Percentiles rank a stretch among this genome's conserved stretches.
phyloP scores from a whole-genome alignment of 2,113 vertebrate genomes.

The Python bivittatus region DNA sequence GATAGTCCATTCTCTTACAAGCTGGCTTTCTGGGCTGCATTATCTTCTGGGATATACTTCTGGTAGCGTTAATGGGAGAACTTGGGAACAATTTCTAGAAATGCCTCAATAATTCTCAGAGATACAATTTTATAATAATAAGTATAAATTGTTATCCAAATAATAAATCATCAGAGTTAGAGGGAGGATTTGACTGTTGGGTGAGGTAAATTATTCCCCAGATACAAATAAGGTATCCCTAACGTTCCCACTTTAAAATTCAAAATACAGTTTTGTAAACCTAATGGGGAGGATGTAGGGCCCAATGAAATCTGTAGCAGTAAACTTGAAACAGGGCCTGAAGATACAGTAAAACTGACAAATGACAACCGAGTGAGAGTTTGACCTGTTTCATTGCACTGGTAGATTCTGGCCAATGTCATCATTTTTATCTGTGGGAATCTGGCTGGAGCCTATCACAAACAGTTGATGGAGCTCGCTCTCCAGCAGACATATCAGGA shows the following conservation, averaged over 20 bases:
- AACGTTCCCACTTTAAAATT: neutral
- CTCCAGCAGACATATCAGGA: slow-evolving; percentile 95
- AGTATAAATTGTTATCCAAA: neutral
- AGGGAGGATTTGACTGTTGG: neutral
- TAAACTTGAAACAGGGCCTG: slow-evolving; percentile 11
- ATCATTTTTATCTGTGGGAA: slow-evolving; percentile 97
- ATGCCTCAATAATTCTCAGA: neutral
- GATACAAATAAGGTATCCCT: neutral
- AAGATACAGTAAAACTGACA: neutral
- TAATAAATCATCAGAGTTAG: neutral
- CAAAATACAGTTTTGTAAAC: neutral
- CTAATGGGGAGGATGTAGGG: slow-evolving; percentile 1
- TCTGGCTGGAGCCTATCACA: slow-evolving; percentile 95
- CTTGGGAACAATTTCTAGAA: neutral
- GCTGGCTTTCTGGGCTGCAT: neutral
- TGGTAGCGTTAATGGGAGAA: neutral
- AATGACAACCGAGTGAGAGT: neutral
- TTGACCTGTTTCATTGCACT: neutral
- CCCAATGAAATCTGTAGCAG: neutral
- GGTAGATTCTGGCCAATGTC: slow-evolving; percentile 91
- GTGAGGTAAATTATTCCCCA: neutral
- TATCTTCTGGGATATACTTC: neutral
- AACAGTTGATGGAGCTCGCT: slow-evolving; percentile 94
- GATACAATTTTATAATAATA: neutral
- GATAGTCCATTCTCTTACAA: neutral